These are phyloP conservation scores for Clusia tigrina DNA, from an alignment of 2,888 invertebrate genomes.

Conservation along the genomic window DNA sequence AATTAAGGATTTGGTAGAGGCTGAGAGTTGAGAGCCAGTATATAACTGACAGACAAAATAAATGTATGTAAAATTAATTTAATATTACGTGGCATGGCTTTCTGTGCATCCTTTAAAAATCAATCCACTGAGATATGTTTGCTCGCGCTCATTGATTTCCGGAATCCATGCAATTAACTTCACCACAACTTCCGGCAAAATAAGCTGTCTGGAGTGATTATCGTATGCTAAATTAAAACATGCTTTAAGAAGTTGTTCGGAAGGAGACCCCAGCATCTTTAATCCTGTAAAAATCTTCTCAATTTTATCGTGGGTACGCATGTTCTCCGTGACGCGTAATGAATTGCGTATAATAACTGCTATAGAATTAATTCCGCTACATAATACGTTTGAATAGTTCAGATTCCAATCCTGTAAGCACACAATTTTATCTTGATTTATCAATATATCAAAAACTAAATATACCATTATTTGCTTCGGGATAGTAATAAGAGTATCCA, in stretches of 20 bases:
- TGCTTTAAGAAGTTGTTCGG: conserved; percentile 63
- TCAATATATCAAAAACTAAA: not conserved
- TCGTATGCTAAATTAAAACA: conserved; percentile 66
- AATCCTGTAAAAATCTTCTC: conserved; percentile 56
- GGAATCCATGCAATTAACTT: conserved; percentile 67
- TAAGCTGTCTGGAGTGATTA: conserved; percentile 46
- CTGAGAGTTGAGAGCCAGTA: no score
- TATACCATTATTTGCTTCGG: conserved; percentile 58
- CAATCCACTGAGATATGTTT: conserved; percentile 61
- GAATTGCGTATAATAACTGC: conserved; percentile 54
- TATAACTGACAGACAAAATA: not conserved
- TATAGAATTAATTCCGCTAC: conserved; percentile 54
- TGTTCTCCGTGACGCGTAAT: conserved; percentile 43
- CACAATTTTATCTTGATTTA: not conserved
- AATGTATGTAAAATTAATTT: not conserved
- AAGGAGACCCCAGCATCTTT: conserved; percentile 64
- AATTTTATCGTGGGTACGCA: conserved; percentile 51
- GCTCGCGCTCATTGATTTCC: conserved; percentile 62
- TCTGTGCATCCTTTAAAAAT: conserved; percentile 65
- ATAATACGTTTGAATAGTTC: conserved; percentile 51
- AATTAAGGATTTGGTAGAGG: conserved; percentile 20
- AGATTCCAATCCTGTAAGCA: conserved; percentile 57
- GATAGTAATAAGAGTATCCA: conserved; percentile 61
- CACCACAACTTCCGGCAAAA: conserved; percentile 66
- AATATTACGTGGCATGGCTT: conserved; percentile 62